A percentile compares a stretch with the other conserved stretches of the same genome.
These are phyloP conservation scores for Ammodytes dubius DNA, from an alignment of 2,113 vertebrate genomes.

Conservation along the genomic window DNA sequence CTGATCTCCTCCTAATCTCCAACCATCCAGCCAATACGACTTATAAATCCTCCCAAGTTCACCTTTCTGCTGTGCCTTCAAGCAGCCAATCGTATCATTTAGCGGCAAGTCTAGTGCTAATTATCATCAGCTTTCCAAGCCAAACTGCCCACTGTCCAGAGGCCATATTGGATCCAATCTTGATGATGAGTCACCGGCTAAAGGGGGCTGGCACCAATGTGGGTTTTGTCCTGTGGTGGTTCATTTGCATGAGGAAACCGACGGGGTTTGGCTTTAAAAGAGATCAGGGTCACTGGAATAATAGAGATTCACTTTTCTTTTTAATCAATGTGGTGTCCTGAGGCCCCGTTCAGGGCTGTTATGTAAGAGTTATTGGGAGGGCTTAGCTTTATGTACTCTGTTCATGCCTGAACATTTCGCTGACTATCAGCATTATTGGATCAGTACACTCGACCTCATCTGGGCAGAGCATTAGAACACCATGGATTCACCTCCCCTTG, in stretches of 20 bases:
- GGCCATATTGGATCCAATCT: conserved; percentile 48
- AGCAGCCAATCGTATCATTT: conserved; percentile 47
- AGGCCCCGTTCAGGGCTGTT: conserved; percentile 31
- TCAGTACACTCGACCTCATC: conserved; percentile 44
- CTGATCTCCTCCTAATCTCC: conserved; percentile 5
- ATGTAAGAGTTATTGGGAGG: conserved; percentile 47
- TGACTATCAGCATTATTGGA: conserved; percentile 76
- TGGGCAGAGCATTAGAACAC: conserved; percentile 31
- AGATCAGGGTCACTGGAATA: conserved; percentile 68
- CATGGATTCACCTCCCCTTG: conserved; percentile 10
- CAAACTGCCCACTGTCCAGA: conserved; percentile 52
- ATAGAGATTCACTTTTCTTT: conserved; percentile 67
- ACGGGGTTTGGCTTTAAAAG: conserved; percentile 52
- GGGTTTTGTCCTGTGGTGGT: conserved; percentile 39
- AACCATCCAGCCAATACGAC: not conserved
- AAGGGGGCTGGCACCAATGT: conserved; percentile 34
- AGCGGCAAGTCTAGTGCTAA: conserved; percentile 41
- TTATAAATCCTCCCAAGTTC: conserved; percentile 8
- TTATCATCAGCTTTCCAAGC: conserved; percentile 48
- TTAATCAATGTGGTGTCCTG: conserved; percentile 69
- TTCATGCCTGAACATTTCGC: conserved; percentile 54
- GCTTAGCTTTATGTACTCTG: conserved; percentile 62
- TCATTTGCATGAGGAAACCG: conserved; percentile 66
- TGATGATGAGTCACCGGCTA: conserved; percentile 57
- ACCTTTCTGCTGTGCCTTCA: conserved; percentile 21